A percentile compares a stretch with the other conserved stretches of the same genome.
These are phyloP conservation scores for Bucorvus abyssinicus DNA, from an alignment of 2,797 vertebrate genomes.

Conservation along the genomic window DNA sequence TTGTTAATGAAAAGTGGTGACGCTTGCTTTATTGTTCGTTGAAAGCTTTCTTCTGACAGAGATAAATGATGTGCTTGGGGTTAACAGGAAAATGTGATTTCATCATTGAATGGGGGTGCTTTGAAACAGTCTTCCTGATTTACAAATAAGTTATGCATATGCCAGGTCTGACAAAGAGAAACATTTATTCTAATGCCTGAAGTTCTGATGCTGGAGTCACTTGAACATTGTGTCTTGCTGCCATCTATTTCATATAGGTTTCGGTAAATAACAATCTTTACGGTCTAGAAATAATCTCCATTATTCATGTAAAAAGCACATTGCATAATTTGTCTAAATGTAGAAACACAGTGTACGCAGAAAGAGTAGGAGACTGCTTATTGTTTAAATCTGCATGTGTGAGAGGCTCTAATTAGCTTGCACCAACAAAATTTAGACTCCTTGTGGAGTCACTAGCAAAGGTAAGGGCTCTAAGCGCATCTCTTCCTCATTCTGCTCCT, in stretches of 20 bases:
- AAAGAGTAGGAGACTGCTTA: neutral
- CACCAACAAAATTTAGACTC: neutral
- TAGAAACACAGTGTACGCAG: rapidly evolving
- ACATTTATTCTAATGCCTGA: neutral
- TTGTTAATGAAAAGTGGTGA: conserved; percentile 71
- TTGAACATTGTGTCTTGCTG: neutral
- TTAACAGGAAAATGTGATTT: conserved; percentile 76
- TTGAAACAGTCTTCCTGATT: conserved; percentile 59
- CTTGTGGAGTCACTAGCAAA: neutral
- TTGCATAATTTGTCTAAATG: neutral
- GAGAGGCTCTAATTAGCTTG: neutral
- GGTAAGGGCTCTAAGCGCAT: neutral
- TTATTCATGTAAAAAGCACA: neutral
- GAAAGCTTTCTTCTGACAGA: conserved; percentile 75
- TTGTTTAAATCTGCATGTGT: neutral
- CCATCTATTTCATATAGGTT: neutral
- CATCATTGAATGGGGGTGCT: conserved; percentile 60
- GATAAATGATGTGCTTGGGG: conserved; percentile 69
- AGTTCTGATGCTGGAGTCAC: neutral
- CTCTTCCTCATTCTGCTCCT: neutral
- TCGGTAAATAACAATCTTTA: neutral
- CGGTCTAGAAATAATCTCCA: neutral
- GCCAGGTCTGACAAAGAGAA: conserved; percentile 44
- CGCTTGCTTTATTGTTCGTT: conserved; percentile 70
- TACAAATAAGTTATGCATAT: conserved; percentile 50